Evolutionary conservation across 2,888 invertebrate species (phyloP).

Genomic region (Phragmatobia fuliginosa): DNA sequence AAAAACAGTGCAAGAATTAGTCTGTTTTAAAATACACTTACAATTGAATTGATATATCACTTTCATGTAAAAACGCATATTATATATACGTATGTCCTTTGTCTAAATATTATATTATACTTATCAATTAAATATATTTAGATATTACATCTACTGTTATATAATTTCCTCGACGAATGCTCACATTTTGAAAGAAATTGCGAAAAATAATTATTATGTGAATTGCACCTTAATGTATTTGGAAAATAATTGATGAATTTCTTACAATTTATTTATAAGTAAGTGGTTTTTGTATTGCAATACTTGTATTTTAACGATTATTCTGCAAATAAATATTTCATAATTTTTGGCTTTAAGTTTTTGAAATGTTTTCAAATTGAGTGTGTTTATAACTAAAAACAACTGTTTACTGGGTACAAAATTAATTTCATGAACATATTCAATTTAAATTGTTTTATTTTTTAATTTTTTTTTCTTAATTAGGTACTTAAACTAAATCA

Average conservation of each 20-base stretch:
- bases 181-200: constrained; percentile 38
- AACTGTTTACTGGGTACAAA: constrained; percentile 5
- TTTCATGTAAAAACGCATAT: constrained; percentile 30
- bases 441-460: too few relatives aligned
- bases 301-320: constrained; percentile 41
- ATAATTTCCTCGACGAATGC: constrained; percentile 45
- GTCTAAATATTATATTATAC: constrained; percentile 32
- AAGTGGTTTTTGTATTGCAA: constrained; percentile 48
- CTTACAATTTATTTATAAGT: constrained; percentile 31
- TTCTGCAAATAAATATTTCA: constrained; percentile 32
- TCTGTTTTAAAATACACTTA: neutral
- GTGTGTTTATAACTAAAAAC: neutral
- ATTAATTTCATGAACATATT: neutral
- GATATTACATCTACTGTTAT: constrained; percentile 50
- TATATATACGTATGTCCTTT: neutral
- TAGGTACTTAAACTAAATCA: too few relatives aligned
- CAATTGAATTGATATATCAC: neutral
- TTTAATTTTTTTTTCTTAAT: too few relatives aligned
- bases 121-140: constrained; percentile 45
- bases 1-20: neutral
- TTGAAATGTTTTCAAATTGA: neutral
- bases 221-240: constrained; percentile 27
- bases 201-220: constrained; percentile 16
- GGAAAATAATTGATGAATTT: constrained; percentile 39
- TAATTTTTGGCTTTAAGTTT: constrained; percentile 23